phyloP scores from a whole-genome alignment of 2,113 vertebrate genomes.

The Amia ocellicauda region DNA sequence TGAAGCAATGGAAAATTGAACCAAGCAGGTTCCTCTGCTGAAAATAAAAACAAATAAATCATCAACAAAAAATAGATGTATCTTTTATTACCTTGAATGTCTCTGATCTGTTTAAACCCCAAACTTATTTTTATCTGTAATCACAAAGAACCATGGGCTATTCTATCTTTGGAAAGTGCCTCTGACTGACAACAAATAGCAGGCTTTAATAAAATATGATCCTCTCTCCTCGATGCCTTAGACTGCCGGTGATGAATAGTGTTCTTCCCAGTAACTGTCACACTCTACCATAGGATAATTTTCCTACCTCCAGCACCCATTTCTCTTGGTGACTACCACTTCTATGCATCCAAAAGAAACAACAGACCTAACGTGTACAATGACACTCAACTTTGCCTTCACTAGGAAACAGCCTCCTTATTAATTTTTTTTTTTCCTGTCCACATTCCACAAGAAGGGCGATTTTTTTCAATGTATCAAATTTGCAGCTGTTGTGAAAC shows the following conservation, averaged over 20 bases:
- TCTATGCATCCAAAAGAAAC: not conserved
- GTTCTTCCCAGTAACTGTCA: conserved; percentile 33
- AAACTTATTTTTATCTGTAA: conserved; percentile 69
- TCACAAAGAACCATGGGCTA: conserved; percentile 53
- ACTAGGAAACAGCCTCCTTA: too few species aligned
- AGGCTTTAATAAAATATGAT: conserved; percentile 65
- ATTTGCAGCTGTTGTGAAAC: too few species aligned
- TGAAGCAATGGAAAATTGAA: conserved; percentile 60
- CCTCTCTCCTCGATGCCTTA: conserved; percentile 35
- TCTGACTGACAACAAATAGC: conserved; percentile 58
- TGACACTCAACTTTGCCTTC: too few species aligned
- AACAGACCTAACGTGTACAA: not conserved
- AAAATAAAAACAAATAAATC: conserved; percentile 28
- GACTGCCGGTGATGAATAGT: conserved; percentile 20
- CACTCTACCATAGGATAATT: conserved; percentile 36
- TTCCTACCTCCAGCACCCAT: conserved; percentile 46
- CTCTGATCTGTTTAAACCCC: conserved; percentile 56
- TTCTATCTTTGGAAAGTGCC: conserved; percentile 64
- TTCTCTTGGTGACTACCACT: conserved; percentile 25
- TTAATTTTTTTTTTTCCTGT: too few species aligned
- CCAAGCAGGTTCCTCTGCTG: conserved; percentile 50
- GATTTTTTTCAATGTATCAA: too few species aligned
- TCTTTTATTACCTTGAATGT: conserved; percentile 54
- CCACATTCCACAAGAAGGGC: too few species aligned
- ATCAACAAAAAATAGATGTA: conserved; percentile 53